Evolutionary conservation across 2,113 vertebrate genomes (phyloP).

Genomic region (Anser brachyrhynchus): DNA sequence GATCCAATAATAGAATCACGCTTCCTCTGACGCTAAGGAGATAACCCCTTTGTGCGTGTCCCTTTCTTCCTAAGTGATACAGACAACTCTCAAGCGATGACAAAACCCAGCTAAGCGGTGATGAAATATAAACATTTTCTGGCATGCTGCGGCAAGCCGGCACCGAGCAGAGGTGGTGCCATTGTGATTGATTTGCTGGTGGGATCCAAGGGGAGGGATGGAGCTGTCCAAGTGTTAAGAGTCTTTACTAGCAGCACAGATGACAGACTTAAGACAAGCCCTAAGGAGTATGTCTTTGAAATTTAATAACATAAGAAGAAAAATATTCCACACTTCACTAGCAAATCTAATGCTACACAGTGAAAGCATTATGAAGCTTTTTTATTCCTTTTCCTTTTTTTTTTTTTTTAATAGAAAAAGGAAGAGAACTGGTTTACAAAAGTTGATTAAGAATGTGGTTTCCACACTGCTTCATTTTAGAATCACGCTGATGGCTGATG

Average conservation of each 20-base stretch:
- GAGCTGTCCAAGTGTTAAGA: slow-evolving; percentile 41
- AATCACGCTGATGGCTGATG: slow-evolving; percentile 44
- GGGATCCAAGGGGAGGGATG: slow-evolving; percentile 32
- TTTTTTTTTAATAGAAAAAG: neutral
- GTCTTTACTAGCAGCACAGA: slow-evolving; percentile 24
- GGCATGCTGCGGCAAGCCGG: neutral
- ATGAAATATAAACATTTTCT: neutral
- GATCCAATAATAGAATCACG: neutral
- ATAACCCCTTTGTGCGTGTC: neutral
- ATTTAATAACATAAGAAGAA: slow-evolving; percentile 64
- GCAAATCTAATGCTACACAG: slow-evolving; percentile 19
- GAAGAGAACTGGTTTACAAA: neutral
- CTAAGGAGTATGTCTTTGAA: slow-evolving; percentile 49
- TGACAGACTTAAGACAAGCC: slow-evolving; percentile 61
- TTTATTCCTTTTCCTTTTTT: neutral
- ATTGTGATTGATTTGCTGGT: slow-evolving; percentile 49
- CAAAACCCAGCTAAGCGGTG: slow-evolving; percentile 11
- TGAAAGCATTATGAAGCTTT: neutral
- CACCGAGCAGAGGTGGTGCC: neutral
- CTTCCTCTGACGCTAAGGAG: neutral
- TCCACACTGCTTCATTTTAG: slow-evolving; percentile 47
- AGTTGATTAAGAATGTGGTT: slow-evolving; percentile 66
- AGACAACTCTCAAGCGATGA: neutral
- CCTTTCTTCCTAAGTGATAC: slow-evolving; percentile 31
- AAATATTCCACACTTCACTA: slow-evolving; percentile 29